phyloP scores from a whole-genome alignment of 2,797 vertebrate species.

The Pantherophis vulpinus region DNA sequence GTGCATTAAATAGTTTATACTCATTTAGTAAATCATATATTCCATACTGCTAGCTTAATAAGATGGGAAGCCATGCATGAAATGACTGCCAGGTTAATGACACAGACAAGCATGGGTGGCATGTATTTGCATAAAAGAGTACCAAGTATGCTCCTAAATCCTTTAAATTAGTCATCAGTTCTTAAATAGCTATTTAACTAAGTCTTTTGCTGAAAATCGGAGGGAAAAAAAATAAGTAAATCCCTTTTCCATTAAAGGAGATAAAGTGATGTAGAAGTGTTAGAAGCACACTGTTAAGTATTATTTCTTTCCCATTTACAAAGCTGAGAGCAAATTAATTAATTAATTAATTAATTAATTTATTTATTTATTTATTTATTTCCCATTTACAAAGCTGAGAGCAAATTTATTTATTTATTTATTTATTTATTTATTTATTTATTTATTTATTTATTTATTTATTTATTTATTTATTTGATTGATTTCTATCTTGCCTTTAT shows the following conservation, averaged over 20 bases:
- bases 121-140: conserved; percentile 75
- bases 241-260: conserved; percentile 46
- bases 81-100: conserved; percentile 81
- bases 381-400: neutral
- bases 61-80: conserved; percentile 77
- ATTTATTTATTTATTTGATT: neutral
- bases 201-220: conserved; percentile 63
- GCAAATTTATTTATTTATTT: neutral
- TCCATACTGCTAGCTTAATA: conserved; percentile 79
- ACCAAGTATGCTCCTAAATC: conserved; percentile 74
- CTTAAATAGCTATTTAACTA: conserved; percentile 77
- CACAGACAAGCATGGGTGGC: conserved; percentile 70
- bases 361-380: neutral
- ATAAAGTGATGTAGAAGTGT: conserved; percentile 24
- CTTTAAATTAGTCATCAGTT: conserved; percentile 78
- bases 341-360: too few species aligned
- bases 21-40: conserved; percentile 80
- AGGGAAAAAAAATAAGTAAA: conserved; percentile 45
- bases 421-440: neutral
- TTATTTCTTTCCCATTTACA: conserved; percentile 36
- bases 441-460: neutral
- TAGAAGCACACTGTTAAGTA: conserved; percentile 44
- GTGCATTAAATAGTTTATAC: conserved; percentile 70
- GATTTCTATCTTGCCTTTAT: neutral
- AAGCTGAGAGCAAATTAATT: neutral